These are phyloP conservation scores for silkworm (Bombyx mori) DNA, from an alignment of 1,140 invertebrate species.

Conservation along the genomic window ASM3026992v2 NC_085115.1:11694501-11695000, in stretches of 20 bases:
- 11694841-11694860: not conserved
- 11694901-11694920: no score
- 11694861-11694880: no score
- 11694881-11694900: no score
- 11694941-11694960: no score
- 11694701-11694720: conserved; percentile 92
- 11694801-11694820: conserved; percentile 99
- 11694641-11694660: conserved; percentile 96
- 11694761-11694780: conserved; percentile 94
- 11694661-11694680: conserved; percentile 98
- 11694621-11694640: conserved; percentile 98
- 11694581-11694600: no score
- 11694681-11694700: conserved; percentile 96
- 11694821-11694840: conserved; percentile 88
- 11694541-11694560: no score
- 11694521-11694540: no score
- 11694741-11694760: conserved; percentile 99
- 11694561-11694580: no score
- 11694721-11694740: conserved; percentile 98
- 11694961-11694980: no score
- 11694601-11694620: conserved; percentile 67
- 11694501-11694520: no score
- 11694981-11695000: no score
- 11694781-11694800: conserved; percentile 97
- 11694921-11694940: no score